Base-by-base conservation (phyloP, 2,888 invertebrate species). In the Perithous albicinctus region DNA sequence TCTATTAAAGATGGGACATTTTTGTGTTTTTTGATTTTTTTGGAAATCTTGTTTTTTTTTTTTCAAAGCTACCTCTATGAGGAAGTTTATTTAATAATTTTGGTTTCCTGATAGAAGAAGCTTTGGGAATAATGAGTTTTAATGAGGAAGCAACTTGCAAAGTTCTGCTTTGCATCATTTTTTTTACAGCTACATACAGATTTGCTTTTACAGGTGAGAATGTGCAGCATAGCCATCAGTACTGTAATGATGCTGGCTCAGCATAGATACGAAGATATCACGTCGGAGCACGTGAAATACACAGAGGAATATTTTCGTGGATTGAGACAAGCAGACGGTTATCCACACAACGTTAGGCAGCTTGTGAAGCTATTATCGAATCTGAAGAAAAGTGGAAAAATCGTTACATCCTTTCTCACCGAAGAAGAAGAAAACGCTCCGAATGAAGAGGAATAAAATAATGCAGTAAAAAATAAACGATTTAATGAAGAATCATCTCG, bases 191-290 rank as follows among this genome's bases (percentile, higher is more conserved):
- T 2, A 10, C n/a, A 61, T 41, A 43, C 1, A 29, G 6, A 29
- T 3, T 54, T 63, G 35, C 32, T 59, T 63, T 15, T 2, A 20
- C 32, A 86, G 86, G 81, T 85, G 8, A 78, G 70, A 46, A 78
- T 85, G 54, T 85, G 85, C 77, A 85, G 85, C 46, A 79, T 78
- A 51, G 85, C 82, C 6, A 76, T 86, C 46, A 86, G 85, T 63
- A 86, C 86, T 8, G 84, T 86, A 7, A 86, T 86, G 82, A 80
- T 85, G 84, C 38, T 86, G 32, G 86, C 86, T 2, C 83, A 70
- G 32, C 74, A 72, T 18, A 59, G 66, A 8, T 85, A 85, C 56
- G 64, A 79, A 7, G 76, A 83, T 32, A 86, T 86, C 38, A 86
- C 85, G 10, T 35, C 74, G 26, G 84, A 86, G 35, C 86, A 86